A percentile compares a stretch with the other conserved stretches of the same genome.
phyloP scores from a whole-genome alignment of 2,888 invertebrate species.

The Ochropacha duplaris region DNA sequence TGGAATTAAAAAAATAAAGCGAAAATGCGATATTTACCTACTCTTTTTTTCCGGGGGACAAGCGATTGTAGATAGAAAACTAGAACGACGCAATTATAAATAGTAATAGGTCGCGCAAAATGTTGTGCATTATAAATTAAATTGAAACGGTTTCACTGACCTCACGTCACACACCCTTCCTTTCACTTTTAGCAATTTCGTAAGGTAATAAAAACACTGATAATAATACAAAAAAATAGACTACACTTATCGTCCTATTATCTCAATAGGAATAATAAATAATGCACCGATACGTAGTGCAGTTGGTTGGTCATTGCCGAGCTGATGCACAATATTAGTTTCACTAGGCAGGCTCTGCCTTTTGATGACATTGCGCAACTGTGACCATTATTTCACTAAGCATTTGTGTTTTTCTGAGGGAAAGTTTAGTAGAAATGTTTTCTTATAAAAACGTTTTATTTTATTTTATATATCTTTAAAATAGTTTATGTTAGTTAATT shows the following conservation, averaged over 20 bases:
- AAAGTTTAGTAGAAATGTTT: not conserved
- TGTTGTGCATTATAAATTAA: constrained; percentile 8
- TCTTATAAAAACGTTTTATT: too few species aligned
- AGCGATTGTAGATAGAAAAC: too few species aligned
- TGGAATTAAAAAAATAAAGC: too few species aligned
- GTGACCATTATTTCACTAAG: not conserved
- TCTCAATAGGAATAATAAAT: too few species aligned
- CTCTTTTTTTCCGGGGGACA: too few species aligned
- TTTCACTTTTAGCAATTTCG: constrained; percentile 25
- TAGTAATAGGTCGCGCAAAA: not conserved
- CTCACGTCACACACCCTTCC: constrained; percentile 20
- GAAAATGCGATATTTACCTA: too few species aligned
- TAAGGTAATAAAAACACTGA: not conserved
- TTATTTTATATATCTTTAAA: not conserved
- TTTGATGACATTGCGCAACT: constrained; percentile 4
- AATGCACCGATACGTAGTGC: constrained; percentile 4
- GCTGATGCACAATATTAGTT: constrained; percentile 32
- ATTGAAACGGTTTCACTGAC: constrained; percentile 24
- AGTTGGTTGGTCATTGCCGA: constrained; percentile 3
- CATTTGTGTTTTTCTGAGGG: not conserved
- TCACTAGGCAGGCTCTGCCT: constrained; percentile 22
- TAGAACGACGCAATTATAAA: not conserved
- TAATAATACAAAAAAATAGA: not conserved
- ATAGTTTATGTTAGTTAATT: too few species aligned
- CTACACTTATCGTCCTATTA: not conserved